Percentiles rank a stretch among this genome's conserved stretches.
Evolutionary conservation across 2,888 invertebrate genomes (phyloP).

Genomic region (Spodoptera exigua): DNA sequence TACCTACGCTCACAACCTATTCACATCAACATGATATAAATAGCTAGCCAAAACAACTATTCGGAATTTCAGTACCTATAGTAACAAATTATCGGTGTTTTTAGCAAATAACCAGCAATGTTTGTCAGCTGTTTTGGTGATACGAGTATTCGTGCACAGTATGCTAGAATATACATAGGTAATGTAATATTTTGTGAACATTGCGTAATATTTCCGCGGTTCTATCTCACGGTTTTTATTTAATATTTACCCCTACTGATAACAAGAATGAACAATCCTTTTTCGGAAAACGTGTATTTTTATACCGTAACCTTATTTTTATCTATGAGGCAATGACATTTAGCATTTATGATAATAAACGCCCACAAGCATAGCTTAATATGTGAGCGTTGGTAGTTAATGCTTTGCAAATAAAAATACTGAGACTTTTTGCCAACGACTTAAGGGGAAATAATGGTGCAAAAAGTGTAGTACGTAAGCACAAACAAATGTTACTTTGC

Average conservation of each 20-base stretch:
- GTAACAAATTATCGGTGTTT: conserved; percentile 7
- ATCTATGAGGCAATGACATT: too few species aligned
- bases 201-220: too few species aligned
- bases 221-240: too few species aligned
- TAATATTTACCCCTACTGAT: too few species aligned
- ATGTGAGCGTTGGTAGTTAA: not conserved
- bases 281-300: too few species aligned
- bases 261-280: too few species aligned
- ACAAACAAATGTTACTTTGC: conserved; percentile 22
- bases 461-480: not conserved
- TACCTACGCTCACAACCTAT: conserved; percentile 39
- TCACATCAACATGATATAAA: conserved; percentile 46
- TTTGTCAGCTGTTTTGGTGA: conserved; percentile 16
- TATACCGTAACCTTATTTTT: too few species aligned
- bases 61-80: conserved; percentile 16
- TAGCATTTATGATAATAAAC: too few species aligned
- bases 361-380: not conserved
- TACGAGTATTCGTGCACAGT: conserved; percentile 1
- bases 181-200: too few species aligned
- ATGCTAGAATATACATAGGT: not conserved
- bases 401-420: conserved; percentile 13
- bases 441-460: conserved; percentile 1
- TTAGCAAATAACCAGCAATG: conserved; percentile 1
- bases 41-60: conserved; percentile 43
- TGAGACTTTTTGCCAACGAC: conserved; percentile 12